Evolutionary conservation across 2,797 vertebrate genomes (phyloP), one percentile per base, ranked within the genome.

Genomic region (Rhinogobio ventralis): DNA sequence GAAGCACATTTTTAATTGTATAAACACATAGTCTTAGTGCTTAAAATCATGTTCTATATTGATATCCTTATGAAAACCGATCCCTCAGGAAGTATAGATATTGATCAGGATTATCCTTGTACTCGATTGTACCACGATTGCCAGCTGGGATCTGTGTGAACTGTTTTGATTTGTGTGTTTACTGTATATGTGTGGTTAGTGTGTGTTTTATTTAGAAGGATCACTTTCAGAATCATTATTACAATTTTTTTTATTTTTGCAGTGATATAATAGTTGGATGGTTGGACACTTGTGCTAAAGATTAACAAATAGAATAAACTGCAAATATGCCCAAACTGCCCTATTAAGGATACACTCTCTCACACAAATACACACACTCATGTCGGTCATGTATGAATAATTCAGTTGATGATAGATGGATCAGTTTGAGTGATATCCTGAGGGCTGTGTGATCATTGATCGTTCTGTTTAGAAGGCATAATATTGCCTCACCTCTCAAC

Each of bases 31-130:
- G 88, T 93, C 93, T 91, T 90, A 20, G 0, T 93, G 91, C 90
- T 93, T 91, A 94, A 93, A 93, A 92, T 90, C 91, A 89, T 92
- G 92, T 93, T 94, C 93, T 95, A 94, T 94, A 94, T 91, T 91
- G 89, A 93, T 93, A 94, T 94, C 93, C 94, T 94, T 95, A 93
- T 95, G 95, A 91, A 95, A 95, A 90, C 90, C 75, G 91, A 95
- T 92, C 93, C 93, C 87, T 91, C 93, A 95, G 91, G 95, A 95
- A 95, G 83, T 46, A 92, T 92, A 93, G 92, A 92, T 93, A 91
- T 87, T 93, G 93, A 93, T 95, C 93, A 94, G 87, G 87, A 92
- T 93, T 82, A 91, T 91, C 86, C 51, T 78, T 69, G 46, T 79
- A 78, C 75, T 78, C 19, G 51, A 46, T 90, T 93, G 92, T 93